phyloP scores from a whole-genome alignment of 2,113 vertebrate species.

The Lota lota region DNA sequence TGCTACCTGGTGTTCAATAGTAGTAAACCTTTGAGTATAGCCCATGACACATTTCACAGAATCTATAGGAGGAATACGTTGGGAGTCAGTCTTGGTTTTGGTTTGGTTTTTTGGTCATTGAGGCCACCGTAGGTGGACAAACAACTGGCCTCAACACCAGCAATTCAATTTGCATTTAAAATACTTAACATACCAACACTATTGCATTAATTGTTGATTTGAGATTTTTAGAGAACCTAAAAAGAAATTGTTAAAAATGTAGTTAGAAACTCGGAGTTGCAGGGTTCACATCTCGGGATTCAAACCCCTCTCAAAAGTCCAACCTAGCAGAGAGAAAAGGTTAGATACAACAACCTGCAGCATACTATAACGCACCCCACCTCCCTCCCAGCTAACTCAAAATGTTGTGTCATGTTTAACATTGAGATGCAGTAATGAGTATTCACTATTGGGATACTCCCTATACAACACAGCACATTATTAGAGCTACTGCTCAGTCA shows the following conservation, averaged over 20 bases:
- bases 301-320: background rate
- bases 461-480: too few relatives aligned
- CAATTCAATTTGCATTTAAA: background rate
- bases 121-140: constrained; percentile 26
- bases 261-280: background rate
- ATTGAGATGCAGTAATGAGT: too few relatives aligned
- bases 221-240: constrained; percentile 27
- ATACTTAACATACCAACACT: background rate
- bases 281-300: background rate
- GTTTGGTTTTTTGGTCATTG: constrained; percentile 18
- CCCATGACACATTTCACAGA: constrained; percentile 83
- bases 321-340: background rate
- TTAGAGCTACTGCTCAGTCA: too few relatives aligned
- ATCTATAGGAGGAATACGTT: constrained; percentile 74
- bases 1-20: constrained; percentile 78
- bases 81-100: constrained; percentile 59
- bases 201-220: too few relatives aligned
- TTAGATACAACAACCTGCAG: background rate
- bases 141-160: background rate
- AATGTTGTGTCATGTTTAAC: background rate
- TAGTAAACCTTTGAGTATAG: constrained; percentile 99
- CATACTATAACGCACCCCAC: background rate
- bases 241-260: constrained; percentile 31
- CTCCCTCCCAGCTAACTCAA: background rate
- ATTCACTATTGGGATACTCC: too few relatives aligned